A percentile compares a stretch with the other conserved stretches of the same genome.
These are phyloP conservation scores for Formica aserva DNA, from an alignment of 2,888 invertebrate species.

Conservation along the genomic window DNA sequence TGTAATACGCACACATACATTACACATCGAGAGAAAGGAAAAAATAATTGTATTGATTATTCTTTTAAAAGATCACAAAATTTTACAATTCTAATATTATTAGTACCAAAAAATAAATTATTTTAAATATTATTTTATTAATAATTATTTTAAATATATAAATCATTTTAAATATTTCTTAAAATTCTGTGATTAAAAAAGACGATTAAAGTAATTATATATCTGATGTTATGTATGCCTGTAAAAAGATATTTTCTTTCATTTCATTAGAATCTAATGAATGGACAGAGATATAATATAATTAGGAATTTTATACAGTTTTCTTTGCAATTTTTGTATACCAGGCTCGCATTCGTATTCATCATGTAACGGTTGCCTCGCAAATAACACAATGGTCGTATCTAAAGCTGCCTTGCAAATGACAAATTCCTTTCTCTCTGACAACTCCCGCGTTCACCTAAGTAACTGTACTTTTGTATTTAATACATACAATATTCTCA, in stretches of 20 bases:
- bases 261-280: not conserved
- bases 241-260: not conserved
- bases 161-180: not conserved
- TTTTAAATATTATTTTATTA: not conserved
- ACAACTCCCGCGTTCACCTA: not conserved
- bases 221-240: not conserved
- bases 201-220: too few species aligned
- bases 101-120: not conserved
- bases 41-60: not conserved
- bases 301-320: conserved; percentile 42
- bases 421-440: conserved; percentile 70
- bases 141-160: conserved; percentile 1
- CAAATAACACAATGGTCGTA: conserved; percentile 66
- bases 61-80: not conserved
- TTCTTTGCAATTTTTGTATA: conserved; percentile 43
- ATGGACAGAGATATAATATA: not conserved
- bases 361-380: conserved; percentile 58
- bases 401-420: conserved; percentile 64
- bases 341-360: conserved; percentile 69
- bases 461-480: not conserved
- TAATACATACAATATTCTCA: not conserved
- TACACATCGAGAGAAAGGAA: not conserved
- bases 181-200: not conserved
- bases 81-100: not conserved
- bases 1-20: too few species aligned